Percentiles rank a stretch among this genome's conserved stretches.
Conservation (phyloP, 2,113 vertebrate genomes). For the Protobothrops mucrosquamatus region DNA sequence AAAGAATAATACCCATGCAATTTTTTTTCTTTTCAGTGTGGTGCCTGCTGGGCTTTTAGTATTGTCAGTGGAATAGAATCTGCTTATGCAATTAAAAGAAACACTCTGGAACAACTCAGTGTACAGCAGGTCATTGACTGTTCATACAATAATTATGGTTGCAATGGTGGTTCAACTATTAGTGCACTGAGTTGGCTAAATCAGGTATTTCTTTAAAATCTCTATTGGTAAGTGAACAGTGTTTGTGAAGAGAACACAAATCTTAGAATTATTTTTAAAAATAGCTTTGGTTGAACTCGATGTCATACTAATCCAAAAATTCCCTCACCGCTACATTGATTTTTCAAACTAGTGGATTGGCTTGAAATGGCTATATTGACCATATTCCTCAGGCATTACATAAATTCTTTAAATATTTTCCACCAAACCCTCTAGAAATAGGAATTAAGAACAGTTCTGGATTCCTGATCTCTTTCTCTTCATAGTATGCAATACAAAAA, state of each 20-base stretch:
- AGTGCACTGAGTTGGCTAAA: slow-evolving; percentile 81
- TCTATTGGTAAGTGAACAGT: neutral
- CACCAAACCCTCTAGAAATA: neutral
- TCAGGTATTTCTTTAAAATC: slow-evolving; percentile 67
- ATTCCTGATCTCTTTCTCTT: neutral
- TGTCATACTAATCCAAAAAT: neutral
- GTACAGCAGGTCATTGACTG: slow-evolving; percentile 94
- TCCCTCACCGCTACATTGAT: neutral
- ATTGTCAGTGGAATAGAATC: slow-evolving; percentile 83
- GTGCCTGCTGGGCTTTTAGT: slow-evolving; percentile 94
- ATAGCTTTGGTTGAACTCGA: neutral
- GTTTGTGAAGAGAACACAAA: neutral
- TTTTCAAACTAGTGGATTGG: neutral
- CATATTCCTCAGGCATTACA: neutral
- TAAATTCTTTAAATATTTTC: neutral
- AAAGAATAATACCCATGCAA: neutral
- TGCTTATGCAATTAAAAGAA: slow-evolving; percentile 72
- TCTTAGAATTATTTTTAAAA: neutral
- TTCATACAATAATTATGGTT: slow-evolving; percentile 78
- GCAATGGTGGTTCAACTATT: slow-evolving; percentile 80
- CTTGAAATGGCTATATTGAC: neutral
- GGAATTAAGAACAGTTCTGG: neutral
- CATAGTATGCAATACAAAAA: neutral
- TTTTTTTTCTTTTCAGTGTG: slow-evolving; percentile 74
- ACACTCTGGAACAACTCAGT: slow-evolving; percentile 76